Evolutionary conservation across 2,797 vertebrate species (phyloP).

Genomic region (Adelosebastes latens): DNA sequence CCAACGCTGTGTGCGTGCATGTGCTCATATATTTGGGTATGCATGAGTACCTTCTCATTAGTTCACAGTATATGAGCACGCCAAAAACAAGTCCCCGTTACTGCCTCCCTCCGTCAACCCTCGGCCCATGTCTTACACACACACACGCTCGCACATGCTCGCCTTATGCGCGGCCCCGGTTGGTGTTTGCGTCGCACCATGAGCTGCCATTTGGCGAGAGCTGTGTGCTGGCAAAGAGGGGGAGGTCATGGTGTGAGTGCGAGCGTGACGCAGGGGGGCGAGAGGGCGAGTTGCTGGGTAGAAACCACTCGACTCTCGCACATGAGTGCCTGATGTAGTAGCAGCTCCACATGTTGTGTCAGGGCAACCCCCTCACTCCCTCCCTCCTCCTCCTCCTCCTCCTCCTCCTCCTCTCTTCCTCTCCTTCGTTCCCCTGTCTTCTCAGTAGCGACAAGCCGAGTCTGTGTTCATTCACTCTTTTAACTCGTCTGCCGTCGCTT

Average conservation of each 20-base stretch:
- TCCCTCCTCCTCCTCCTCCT: background rate
- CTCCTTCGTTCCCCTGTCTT: constrained; percentile 7
- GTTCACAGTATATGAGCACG: constrained; percentile 77
- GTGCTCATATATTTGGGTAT: background rate
- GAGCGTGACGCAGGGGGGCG: constrained; percentile 9
- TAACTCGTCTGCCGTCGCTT: constrained; percentile 13
- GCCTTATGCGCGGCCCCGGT: constrained; percentile 19
- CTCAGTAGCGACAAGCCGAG: constrained; percentile 13
- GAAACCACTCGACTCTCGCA: constrained; percentile 58
- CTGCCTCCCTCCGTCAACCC: constrained; percentile 30
- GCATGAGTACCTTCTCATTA: constrained; percentile 74
- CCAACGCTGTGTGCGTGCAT: background rate
- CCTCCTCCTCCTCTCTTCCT: constrained; percentile 4
- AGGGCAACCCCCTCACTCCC: constrained; percentile 32
- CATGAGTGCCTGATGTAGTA: constrained; percentile 62
- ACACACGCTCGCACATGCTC: constrained; percentile 4
- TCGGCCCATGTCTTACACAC: constrained; percentile 10
- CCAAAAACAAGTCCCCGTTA: constrained; percentile 70
- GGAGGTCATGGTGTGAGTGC: constrained; percentile 55
- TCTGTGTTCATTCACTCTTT: constrained; percentile 53
- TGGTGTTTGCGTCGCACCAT: constrained; percentile 53
- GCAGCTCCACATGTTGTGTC: constrained; percentile 62
- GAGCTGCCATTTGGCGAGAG: constrained; percentile 71
- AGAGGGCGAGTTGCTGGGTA: constrained; percentile 76
- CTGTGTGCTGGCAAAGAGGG: constrained; percentile 47